Conservation (phyloP, 1,140 invertebrate genomes). For the Tenebrio molitor region DNA sequence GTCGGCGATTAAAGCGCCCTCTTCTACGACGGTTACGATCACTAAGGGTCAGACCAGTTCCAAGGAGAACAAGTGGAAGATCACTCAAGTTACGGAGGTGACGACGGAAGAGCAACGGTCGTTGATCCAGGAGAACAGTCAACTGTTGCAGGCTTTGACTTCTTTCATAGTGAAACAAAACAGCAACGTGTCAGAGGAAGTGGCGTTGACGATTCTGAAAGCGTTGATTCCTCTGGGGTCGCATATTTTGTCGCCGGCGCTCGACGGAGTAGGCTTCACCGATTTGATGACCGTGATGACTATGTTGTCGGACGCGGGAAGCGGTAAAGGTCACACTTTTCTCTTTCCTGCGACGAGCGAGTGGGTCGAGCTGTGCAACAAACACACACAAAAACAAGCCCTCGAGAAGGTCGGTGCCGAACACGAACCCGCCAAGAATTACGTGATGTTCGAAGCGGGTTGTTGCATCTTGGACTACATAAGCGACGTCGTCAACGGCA, state of each 20-base stretch:
- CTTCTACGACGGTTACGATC: slow-evolving; percentile 57
- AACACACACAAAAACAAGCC: slow-evolving; percentile 72
- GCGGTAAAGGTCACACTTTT: slow-evolving; percentile 80
- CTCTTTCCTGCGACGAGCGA: slow-evolving; percentile 83
- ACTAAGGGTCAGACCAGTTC: slow-evolving; percentile 31
- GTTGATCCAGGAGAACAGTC: slow-evolving; percentile 76
- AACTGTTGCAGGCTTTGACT: slow-evolving; percentile 79
- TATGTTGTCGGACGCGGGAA: slow-evolving; percentile 86
- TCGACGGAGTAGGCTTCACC: slow-evolving; percentile 82
- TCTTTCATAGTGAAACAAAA: slow-evolving; percentile 83
- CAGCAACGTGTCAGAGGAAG: slow-evolving; percentile 75
- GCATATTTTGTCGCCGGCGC: slow-evolving; percentile 74
- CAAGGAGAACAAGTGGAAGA: slow-evolving; percentile 52
- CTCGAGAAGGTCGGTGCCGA: slow-evolving; percentile 69
- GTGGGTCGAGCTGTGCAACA: slow-evolving; percentile 83
- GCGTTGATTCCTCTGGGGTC: slow-evolving; percentile 83
- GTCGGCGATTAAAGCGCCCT: slow-evolving; percentile 59
- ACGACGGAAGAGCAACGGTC: slow-evolving; percentile 66
- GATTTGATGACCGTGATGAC: slow-evolving; percentile 88
- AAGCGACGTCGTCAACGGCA: slow-evolving; percentile 69
- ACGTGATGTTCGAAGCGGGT: slow-evolving; percentile 79
- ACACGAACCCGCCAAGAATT: slow-evolving; percentile 55
- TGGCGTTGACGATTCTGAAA: slow-evolving; percentile 80
- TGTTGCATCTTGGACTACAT: slow-evolving; percentile 77
- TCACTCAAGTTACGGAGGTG: slow-evolving; percentile 14